Base-by-base conservation (phyloP, 2,113 vertebrate species). In the Boleophthalmus pectinirostris region DNA sequence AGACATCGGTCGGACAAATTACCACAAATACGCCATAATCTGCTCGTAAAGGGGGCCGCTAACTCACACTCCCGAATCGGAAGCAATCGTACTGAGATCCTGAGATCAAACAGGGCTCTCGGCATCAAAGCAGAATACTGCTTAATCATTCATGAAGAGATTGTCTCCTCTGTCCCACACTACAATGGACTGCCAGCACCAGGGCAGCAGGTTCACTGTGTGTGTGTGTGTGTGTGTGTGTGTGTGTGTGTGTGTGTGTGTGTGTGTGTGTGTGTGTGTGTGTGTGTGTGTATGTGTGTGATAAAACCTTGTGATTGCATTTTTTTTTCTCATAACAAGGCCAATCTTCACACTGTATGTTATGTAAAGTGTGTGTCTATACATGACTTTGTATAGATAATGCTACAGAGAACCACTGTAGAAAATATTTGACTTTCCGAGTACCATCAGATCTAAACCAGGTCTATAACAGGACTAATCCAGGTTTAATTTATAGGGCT, bases 141-240 rank as follows among this genome's bases (percentile, higher is more conserved):
- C 88, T 92, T 90, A 92, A 92, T 92, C 90, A 92, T 92, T 92
- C 91, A 91, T 92, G 89, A 89, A 88, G 89, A 90, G 88, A 91
- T 90, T 90, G 91, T 91, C 86, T 77, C 61, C 84, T 82, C 90
- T 89, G 88, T 90, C 91, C 90, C 90, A 89, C 85, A 90, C 79
- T 91, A 90, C 89, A 91, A 92, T 92, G 84, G 86, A 72, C 84
- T 91, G 91, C 87, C 90, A 92, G 90, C 80, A 85, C 77, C 72
- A 79, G 89, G 85, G 84, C 86, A 88, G 75, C 80, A 87, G 87
- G 91, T 89, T 89, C 85, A 82, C 66, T 79, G 75, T 83, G 68
- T 61, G 12, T 70, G 72, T 74, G 70, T 82, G 81, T 85, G 80
- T 78, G 75, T 82, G 49, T 16, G 49, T 4, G 49, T 45, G 43